Conservation (phyloP, 1,140 invertebrate genomes). For the Ips nitidus region DNA sequence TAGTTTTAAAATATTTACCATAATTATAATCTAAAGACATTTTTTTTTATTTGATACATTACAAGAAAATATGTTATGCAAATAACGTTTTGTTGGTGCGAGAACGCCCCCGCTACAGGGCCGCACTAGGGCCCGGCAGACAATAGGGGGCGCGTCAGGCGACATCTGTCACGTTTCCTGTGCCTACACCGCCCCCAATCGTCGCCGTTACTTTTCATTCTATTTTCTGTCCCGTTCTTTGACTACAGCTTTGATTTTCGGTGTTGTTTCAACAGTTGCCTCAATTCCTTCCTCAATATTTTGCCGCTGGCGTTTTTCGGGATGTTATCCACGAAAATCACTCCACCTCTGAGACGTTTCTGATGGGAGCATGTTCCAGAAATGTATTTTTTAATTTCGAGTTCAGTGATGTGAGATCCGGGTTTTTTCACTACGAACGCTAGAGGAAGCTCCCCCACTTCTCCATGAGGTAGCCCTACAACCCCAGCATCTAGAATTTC, state of each 20-base stretch:
- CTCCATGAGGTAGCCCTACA: slow-evolving; percentile 66
- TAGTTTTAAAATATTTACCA: too few relatives aligned
- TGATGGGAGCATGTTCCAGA: not conserved
- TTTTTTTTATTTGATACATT: too few relatives aligned
- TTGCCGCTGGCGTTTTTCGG: slow-evolving; percentile 62
- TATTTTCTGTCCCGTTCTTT: too few relatives aligned
- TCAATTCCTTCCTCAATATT: slow-evolving; percentile 51
- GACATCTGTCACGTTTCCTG: slow-evolving; percentile 35
- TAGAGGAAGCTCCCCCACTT: slow-evolving; percentile 67
- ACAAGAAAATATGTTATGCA: not conserved
- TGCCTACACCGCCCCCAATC: slow-evolving; percentile 24
- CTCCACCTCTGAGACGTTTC: slow-evolving; percentile 58
- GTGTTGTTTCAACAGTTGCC: slow-evolving; percentile 15
- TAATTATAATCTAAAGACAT: not conserved
- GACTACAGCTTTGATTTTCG: not conserved
- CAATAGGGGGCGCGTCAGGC: slow-evolving; percentile 27
- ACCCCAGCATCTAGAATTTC: slow-evolving; percentile 71
- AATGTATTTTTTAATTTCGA: slow-evolving; percentile 49
- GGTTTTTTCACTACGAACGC: slow-evolving; percentile 67
- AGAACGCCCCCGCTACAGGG: slow-evolving; percentile 17
- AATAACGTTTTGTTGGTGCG: not conserved
- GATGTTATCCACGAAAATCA: slow-evolving; percentile 64
- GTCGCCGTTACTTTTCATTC: not conserved
- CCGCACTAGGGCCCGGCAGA: slow-evolving; percentile 1
- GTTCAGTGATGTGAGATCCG: slow-evolving; percentile 51